Conservation (phyloP, 2,113 vertebrate genomes). For the Cololabis saira region DNA sequence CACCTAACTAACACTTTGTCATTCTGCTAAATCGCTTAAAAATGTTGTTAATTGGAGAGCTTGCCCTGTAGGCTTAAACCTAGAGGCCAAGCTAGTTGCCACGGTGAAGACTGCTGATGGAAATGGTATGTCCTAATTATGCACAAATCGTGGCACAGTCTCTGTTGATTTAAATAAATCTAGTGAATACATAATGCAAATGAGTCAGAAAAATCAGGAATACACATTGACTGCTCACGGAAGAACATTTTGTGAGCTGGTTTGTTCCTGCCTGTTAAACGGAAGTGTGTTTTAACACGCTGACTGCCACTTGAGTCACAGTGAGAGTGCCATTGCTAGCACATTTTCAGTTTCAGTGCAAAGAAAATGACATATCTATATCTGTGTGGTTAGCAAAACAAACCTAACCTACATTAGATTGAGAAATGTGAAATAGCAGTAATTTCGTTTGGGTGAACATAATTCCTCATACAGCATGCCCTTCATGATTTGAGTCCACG, state of each 20-base stretch:
- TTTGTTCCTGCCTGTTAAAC: slow-evolving; percentile 34
- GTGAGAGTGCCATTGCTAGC: slow-evolving; percentile 53
- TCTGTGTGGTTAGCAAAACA: slow-evolving; percentile 23
- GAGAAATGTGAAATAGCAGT: slow-evolving; percentile 31
- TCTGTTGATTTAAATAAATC: slow-evolving; percentile 21
- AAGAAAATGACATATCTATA: slow-evolving; percentile 32
- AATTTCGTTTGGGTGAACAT: slow-evolving; percentile 26
- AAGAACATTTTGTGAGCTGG: background rate
- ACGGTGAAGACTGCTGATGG: slow-evolving; percentile 14
- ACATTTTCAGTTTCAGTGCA: slow-evolving; percentile 44
- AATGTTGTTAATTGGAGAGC: slow-evolving; percentile 73
- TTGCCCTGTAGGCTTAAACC: slow-evolving; percentile 45
- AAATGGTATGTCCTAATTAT: slow-evolving; percentile 10
- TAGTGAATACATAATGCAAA: slow-evolving; percentile 5
- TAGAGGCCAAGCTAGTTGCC: slow-evolving; percentile 18
- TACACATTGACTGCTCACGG: background rate
- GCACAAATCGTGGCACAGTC: slow-evolving; percentile 21
- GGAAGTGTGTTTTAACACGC: slow-evolving; percentile 58
- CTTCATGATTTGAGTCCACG: slow-evolving; percentile 38
- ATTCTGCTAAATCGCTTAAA: slow-evolving; percentile 66
- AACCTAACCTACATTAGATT: slow-evolving; percentile 23
- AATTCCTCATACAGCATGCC: slow-evolving; percentile 47
- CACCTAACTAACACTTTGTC: slow-evolving; percentile 67
- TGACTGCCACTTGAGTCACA: slow-evolving; percentile 38
- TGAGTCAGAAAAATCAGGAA: background rate